A percentile compares a stretch with the other conserved stretches of the same genome.
Evolutionary conservation across 2,113 vertebrate species (phyloP).

Genomic region (Oxyura jamaicensis): DNA sequence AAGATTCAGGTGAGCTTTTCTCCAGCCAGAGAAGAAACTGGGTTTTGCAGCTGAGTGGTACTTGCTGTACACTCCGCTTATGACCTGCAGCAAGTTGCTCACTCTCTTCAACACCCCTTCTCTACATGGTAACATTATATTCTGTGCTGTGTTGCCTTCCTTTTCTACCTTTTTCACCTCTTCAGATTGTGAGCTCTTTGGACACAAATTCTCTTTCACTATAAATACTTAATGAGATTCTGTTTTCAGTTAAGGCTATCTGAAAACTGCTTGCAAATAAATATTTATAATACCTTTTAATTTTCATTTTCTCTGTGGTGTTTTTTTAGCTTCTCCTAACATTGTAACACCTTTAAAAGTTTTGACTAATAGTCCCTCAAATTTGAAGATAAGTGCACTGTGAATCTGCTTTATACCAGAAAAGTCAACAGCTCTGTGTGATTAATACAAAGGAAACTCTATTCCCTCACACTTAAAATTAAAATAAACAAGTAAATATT

Average conservation of each 20-base stretch:
- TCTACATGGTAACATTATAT: neutral
- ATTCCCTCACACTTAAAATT: neutral
- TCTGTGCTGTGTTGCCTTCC: neutral
- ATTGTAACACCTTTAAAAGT: neutral
- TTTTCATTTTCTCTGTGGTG: neutral
- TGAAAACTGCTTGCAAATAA: slow-evolving; percentile 17
- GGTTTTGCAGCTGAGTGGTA: neutral
- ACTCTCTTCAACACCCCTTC: neutral
- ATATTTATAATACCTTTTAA: slow-evolving; percentile 1
- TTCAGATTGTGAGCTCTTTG: slow-evolving; percentile 4
- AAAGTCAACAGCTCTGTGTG: neutral
- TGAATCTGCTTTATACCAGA: neutral
- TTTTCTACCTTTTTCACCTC: neutral
- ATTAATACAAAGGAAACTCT: neutral
- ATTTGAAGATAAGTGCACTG: neutral
- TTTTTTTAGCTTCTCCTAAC: neutral
- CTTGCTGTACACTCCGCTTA: neutral
- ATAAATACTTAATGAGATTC: neutral
- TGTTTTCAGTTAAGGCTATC: neutral
- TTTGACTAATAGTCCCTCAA: neutral
- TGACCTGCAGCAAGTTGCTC: neutral
- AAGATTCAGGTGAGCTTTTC: neutral
- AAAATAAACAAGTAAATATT: neutral
- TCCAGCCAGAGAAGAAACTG: accelerated
- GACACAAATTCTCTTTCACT: slow-evolving; percentile 2